phyloP scores from a whole-genome alignment of 2,888 invertebrate genomes.

The Hypercompe scribonia region DNA sequence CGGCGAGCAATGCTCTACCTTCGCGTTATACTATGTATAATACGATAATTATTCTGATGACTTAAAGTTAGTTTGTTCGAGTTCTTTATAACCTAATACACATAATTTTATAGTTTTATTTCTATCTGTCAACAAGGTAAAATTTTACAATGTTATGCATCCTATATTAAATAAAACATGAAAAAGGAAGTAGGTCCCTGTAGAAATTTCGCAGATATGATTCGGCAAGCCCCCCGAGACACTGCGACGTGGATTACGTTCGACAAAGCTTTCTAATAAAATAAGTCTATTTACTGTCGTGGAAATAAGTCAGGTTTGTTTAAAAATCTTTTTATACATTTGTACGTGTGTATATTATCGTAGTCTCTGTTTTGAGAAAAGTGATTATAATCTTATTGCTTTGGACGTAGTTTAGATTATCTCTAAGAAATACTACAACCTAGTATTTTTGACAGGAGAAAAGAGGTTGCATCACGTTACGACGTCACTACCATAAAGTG shows the following conservation, averaged over 20 bases:
- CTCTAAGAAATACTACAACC: no score
- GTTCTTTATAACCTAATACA: no score
- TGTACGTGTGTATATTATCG: not conserved
- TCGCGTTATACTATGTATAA: no score
- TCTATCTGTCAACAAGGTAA: not conserved
- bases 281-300: constrained; percentile 34
- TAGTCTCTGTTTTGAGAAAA: not conserved
- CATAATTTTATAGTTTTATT: not conserved
- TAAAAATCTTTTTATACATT: not conserved
- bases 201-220: constrained; percentile 41
- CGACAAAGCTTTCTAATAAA: constrained; percentile 39
- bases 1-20: no score
- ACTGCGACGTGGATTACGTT: constrained; percentile 30
- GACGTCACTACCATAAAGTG: no score
- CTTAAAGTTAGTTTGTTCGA: no score
- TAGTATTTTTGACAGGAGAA: no score
- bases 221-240: constrained; percentile 34
- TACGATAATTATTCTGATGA: no score
- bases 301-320: constrained; percentile 21
- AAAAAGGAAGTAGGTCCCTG: constrained; percentile 30
- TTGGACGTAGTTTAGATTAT: no score
- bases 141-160: not conserved
- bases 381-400: no score
- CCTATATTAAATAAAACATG: constrained; percentile 12
- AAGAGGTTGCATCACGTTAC: no score